Evolutionary conservation across 1,140 invertebrate genomes (phyloP).

Genomic region (Bursaphelenchus mucronatus): DNA sequence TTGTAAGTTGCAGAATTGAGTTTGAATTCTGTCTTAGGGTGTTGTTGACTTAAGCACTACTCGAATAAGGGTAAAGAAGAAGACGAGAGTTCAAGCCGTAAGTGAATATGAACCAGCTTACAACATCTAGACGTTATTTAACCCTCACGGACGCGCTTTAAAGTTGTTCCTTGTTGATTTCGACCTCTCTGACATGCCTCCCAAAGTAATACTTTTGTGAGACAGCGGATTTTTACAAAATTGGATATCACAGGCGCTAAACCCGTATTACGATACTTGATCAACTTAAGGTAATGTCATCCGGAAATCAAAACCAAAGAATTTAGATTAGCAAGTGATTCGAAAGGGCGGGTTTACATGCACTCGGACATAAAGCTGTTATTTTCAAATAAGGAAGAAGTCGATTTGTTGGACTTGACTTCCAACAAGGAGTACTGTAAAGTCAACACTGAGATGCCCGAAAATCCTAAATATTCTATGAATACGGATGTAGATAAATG

Average conservation of each 20-base stretch:
- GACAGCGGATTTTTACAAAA: conserved; percentile 78
- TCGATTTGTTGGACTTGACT: conserved; percentile 76
- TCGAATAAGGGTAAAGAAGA: conserved; percentile 66
- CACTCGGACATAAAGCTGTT: conserved; percentile 89
- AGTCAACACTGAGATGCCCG: background rate
- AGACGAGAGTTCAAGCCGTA: conserved; percentile 83
- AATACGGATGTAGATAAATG: background rate
- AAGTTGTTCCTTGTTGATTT: conserved; percentile 97
- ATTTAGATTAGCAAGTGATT: conserved; percentile 80
- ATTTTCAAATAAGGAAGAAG: conserved; percentile 79
- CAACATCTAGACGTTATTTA: conserved; percentile 73
- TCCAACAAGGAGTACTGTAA: background rate
- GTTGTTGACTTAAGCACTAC: conserved; percentile 66
- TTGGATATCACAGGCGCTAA: no score
- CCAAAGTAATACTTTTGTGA: conserved; percentile 84
- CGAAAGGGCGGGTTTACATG: conserved; percentile 83
- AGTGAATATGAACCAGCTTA: conserved; percentile 42
- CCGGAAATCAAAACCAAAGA: no score
- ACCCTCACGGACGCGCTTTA: conserved; percentile 88
- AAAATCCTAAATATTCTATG: background rate
- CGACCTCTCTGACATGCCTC: conserved; percentile 84
- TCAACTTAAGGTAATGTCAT: conserved; percentile 9
- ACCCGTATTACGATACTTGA: conserved; percentile 63
- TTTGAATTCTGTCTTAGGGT: conserved; percentile 66
- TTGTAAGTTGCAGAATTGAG: conserved; percentile 67